phyloP scores from a whole-genome alignment of 2,888 invertebrate species.

The Polylopha cassiicola region DNA sequence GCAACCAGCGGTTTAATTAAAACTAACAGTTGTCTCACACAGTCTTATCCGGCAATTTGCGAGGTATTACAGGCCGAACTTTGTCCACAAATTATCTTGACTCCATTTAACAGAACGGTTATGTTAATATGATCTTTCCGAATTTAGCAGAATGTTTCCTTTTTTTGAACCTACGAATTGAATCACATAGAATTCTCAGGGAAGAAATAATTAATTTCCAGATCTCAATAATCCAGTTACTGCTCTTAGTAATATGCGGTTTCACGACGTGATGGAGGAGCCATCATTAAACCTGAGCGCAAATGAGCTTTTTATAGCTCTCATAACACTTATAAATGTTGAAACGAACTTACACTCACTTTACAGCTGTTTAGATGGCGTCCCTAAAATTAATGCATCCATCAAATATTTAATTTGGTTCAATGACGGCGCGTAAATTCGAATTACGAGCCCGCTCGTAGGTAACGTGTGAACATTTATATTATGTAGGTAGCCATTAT shows the following conservation, averaged over 20 bases:
- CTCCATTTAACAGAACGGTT: slow-evolving; percentile 75
- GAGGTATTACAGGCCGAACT: slow-evolving; percentile 75
- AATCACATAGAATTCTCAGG: slow-evolving; percentile 1
- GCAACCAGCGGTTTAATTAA: slow-evolving; percentile 76
- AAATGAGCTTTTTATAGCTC: slow-evolving; percentile 63
- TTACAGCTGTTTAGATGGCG: slow-evolving; percentile 46
- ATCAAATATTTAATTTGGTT: slow-evolving; percentile 51
- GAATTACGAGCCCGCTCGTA: slow-evolving; percentile 6
- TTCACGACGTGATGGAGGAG: slow-evolving; percentile 40
- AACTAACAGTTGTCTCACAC: slow-evolving; percentile 78
- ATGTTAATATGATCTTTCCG: slow-evolving; percentile 71
- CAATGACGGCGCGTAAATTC: slow-evolving; percentile 23
- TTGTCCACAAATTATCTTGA: slow-evolving; percentile 75
- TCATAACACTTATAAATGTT: slow-evolving; percentile 61
- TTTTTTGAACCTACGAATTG: slow-evolving; percentile 7
- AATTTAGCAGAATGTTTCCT: slow-evolving; percentile 70
- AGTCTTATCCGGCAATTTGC: slow-evolving; percentile 77
- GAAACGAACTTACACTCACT: slow-evolving; percentile 56
- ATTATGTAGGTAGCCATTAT: too few relatives aligned
- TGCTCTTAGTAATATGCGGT: slow-evolving; percentile 34
- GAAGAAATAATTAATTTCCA: slow-evolving; percentile 37
- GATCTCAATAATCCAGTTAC: slow-evolving; percentile 43
- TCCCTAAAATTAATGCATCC: slow-evolving; percentile 43
- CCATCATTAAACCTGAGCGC: slow-evolving; percentile 54
- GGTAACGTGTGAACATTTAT: slow-evolving; percentile 14